Base-by-base conservation (phyloP, 2,888 invertebrate species). In the Trissonchulus sp. region DNA sequence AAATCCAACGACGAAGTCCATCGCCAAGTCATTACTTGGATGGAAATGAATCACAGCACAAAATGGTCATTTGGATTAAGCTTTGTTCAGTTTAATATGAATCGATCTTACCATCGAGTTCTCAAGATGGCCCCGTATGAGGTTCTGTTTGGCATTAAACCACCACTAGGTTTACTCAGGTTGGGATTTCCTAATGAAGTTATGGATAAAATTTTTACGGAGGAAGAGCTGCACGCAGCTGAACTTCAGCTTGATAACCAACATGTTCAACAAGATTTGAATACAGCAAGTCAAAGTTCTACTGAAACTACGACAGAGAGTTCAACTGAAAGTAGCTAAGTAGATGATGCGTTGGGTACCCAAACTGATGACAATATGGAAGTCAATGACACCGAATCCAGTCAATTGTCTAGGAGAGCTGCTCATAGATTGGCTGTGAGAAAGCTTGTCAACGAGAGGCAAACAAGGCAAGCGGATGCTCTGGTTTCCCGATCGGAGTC, bases 1-100 rank as follows among this genome's bases (percentile, higher is more conserved):
- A 23, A 34, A 15, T 23, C 73, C 8, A 72, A 72, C 63, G 28
- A 69, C 23, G 35, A 69, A 8, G 8, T 69, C 2, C 3, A 34
- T 30, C 3, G 62, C 34, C 15, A 68, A 72, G 23, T 76, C 65
- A 18, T 76, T 76, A 33, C 74, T 73, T 73, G 73, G 76, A 72
- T 37, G 77, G 35, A 36, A 65, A 15, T 23, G 23, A 48, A 48
- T 48, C 48, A 48, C 8, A 48, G 8, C 48, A 48, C 48, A 48
- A 48, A 48, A 23, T 48, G 48, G 48, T 48, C 48, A 23, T 8
- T 48, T 48, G 48, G 48, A 8, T 15, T 48, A 15, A 48, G 23
- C 8, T 48, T 48, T 48, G 48, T 48, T 23, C 48, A 48, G 48
- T 48, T 48, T 23, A 48, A 48, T 23, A 48, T 48, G 48, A 48